These are phyloP conservation scores for Heliothis peltigera DNA, from an alignment of 2,888 invertebrate genomes.

Conservation along the genomic window DNA sequence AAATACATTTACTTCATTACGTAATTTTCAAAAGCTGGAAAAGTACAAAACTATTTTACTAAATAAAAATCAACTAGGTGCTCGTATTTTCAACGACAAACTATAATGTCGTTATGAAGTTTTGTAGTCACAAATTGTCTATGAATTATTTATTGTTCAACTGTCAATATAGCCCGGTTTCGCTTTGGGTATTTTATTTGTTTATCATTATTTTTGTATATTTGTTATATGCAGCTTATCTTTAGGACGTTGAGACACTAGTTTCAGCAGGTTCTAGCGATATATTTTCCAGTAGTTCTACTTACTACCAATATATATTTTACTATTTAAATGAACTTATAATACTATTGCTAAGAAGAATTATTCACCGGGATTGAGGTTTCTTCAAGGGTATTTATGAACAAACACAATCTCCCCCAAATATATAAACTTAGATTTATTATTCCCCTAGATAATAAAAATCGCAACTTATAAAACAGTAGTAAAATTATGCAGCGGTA, in stretches of 20 bases:
- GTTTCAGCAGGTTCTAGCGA: too few species aligned
- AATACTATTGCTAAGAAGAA: too few species aligned
- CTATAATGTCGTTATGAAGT: constrained; percentile 31
- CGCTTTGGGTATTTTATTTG: constrained; percentile 14
- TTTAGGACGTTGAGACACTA: too few species aligned
- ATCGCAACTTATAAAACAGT: constrained; percentile 49
- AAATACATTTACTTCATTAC: not conserved
- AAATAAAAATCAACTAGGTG: constrained; percentile 18
- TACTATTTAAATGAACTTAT: too few species aligned
- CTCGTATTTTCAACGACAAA: constrained; percentile 23
- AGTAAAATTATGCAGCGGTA: constrained; percentile 61
- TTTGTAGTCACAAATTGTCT: constrained; percentile 34
- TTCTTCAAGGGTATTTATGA: not conserved
- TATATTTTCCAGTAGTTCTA: too few species aligned
- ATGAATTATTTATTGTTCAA: constrained; percentile 33
- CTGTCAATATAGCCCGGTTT: constrained; percentile 3
- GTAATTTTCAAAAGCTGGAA: not conserved
- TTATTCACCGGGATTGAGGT: too few species aligned
- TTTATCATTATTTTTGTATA: not conserved
- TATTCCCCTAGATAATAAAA: constrained; percentile 48
- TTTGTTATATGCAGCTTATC: not conserved
- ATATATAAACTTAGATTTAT: constrained; percentile 27
- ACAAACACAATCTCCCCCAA: constrained; percentile 21
- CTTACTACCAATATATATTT: too few species aligned
- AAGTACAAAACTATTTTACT: not conserved